These are phyloP conservation scores for Dryobates pubescens DNA, from an alignment of 2,797 vertebrate species.

Conservation along the genomic window DNA sequence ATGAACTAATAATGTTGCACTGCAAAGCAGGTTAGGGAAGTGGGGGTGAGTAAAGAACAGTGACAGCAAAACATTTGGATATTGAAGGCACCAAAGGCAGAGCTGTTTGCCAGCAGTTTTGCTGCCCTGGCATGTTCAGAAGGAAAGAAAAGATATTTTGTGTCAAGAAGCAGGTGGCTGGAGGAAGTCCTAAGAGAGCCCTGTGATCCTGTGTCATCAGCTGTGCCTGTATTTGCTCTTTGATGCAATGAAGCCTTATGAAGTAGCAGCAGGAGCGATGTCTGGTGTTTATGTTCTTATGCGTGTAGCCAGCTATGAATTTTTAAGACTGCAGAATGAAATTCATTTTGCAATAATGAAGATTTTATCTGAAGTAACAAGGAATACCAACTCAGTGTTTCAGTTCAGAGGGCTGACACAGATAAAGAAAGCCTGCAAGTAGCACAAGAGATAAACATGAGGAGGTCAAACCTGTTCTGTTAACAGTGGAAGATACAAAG, in stretches of 20 bases:
- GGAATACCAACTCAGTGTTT: background rate
- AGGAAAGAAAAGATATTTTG: background rate
- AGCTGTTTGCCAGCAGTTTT: background rate
- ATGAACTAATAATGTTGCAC: background rate
- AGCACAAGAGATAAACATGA: background rate
- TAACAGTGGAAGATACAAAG: background rate
- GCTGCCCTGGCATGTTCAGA: background rate
- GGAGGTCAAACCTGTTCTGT: background rate
- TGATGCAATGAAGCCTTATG: background rate
- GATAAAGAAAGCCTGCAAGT: background rate
- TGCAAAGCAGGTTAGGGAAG: background rate
- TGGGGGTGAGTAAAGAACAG: background rate
- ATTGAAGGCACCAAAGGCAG: background rate
- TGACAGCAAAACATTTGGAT: background rate
- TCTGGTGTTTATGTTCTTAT: conserved; percentile 9
- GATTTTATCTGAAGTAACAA: conserved; percentile 19
- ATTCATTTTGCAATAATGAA: conserved; percentile 33
- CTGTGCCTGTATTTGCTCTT: background rate
- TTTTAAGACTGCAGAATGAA: conserved; percentile 33
- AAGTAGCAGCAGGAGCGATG: background rate
- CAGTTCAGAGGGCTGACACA: background rate
- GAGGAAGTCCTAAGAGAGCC: background rate
- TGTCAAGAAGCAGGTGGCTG: background rate
- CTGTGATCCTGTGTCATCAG: background rate
- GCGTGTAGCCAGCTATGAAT: conserved; percentile 1